Percentiles rank a stretch among this genome's conserved stretches.
Conservation (phyloP, 2,888 invertebrate genomes). For the Chelonus formosanus region DNA sequence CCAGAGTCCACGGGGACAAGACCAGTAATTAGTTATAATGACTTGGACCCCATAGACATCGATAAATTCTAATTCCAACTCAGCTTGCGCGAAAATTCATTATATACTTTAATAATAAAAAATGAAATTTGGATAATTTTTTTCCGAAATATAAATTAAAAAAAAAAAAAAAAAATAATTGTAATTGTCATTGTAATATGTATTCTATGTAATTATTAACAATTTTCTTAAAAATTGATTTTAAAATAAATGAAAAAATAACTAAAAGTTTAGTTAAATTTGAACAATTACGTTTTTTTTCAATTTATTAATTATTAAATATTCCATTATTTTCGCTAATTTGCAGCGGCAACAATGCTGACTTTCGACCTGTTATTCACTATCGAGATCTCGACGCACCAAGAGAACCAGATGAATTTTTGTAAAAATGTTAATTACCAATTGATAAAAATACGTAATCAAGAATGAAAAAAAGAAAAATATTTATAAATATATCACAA, state of each 20-base stretch:
- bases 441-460: no score
- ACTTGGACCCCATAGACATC: slow-evolving; percentile 88
- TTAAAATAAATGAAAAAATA: background rate
- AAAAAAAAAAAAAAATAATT: slow-evolving; percentile 1
- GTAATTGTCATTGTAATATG: background rate
- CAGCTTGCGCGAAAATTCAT: no score
- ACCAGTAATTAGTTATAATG: slow-evolving; percentile 87
- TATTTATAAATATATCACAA: no score
- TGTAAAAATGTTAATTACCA: slow-evolving; percentile 65
- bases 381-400: slow-evolving; percentile 94
- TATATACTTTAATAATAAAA: background rate
- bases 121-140: no score
- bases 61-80: slow-evolving; percentile 73
- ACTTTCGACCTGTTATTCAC: slow-evolving; percentile 89
- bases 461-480: no score
- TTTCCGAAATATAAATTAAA: background rate
- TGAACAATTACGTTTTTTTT: slow-evolving; percentile 2
- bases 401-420: slow-evolving; percentile 87
- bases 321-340: slow-evolving; percentile 44
- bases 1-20: slow-evolving; percentile 67
- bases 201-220: slow-evolving; percentile 5
- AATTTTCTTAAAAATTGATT: slow-evolving; percentile 15
- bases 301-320: slow-evolving; percentile 8
- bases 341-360: slow-evolving; percentile 72
- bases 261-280: background rate